A percentile compares a stretch with the other conserved stretches of the same genome.
phyloP scores from a whole-genome alignment of 2,113 vertebrate genomes.

The Hemicordylus capensis region DNA sequence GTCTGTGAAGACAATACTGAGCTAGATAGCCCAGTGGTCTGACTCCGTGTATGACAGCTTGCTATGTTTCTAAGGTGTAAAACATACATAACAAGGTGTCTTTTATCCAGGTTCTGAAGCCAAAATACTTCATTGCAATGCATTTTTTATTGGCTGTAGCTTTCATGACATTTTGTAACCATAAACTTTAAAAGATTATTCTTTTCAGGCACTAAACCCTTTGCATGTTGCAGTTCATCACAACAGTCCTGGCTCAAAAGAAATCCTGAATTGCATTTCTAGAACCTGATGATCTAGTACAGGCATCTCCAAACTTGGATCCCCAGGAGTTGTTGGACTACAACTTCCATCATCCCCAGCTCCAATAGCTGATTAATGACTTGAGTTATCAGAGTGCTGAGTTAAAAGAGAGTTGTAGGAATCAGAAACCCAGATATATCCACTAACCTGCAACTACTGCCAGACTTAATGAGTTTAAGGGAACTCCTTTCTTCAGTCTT shows the following conservation, averaged over 20 bases:
- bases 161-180: not conserved
- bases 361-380: too few relatives aligned
- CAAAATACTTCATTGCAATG: not conserved
- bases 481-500: conserved; percentile 1
- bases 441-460: not conserved
- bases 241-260: not conserved
- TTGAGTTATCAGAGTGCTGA: too few relatives aligned
- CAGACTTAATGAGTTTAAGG: not conserved
- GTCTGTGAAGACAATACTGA: too few relatives aligned
- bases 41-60: too few relatives aligned
- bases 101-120: not conserved
- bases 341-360: too few relatives aligned
- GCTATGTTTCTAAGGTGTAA: too few relatives aligned
- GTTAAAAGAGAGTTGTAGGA: too few relatives aligned
- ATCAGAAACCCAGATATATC: not conserved
- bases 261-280: not conserved
- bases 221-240: not conserved
- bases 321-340: not conserved
- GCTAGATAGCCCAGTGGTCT: too few relatives aligned
- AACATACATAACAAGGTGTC: too few relatives aligned
- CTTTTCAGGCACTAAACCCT: not conserved
- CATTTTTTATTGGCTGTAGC: not conserved
- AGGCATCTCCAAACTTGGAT: not conserved
- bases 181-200: not conserved
- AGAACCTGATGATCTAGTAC: not conserved